phyloP scores from a whole-genome alignment of 2,797 vertebrate genomes.

The Cygnus olor region DNA sequence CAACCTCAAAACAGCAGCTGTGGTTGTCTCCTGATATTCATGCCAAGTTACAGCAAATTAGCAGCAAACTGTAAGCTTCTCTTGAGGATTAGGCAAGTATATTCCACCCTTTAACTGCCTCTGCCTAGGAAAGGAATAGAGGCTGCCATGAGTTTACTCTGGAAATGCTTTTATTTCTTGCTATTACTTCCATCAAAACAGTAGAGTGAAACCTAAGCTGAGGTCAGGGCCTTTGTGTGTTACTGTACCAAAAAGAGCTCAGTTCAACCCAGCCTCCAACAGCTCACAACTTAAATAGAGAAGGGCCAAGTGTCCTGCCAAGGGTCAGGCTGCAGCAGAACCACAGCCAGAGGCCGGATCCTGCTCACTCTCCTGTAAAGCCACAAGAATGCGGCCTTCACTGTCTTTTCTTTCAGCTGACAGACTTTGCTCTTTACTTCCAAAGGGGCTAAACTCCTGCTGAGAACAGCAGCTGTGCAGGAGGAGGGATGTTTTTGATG shows the following conservation, averaged over 20 bases:
- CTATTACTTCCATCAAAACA: neutral
- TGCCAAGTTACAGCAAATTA: conserved; percentile 15
- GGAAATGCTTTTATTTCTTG: neutral
- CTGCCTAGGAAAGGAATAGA: neutral
- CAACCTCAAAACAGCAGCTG: conserved; percentile 36
- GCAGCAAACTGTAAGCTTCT: neutral
- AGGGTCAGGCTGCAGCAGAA: conserved; percentile 15
- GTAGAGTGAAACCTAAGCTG: neutral
- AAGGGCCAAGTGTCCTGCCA: neutral
- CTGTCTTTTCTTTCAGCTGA: neutral
- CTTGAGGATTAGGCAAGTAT: neutral
- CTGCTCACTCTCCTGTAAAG: neutral
- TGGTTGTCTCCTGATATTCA: neutral
- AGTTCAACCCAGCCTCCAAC: neutral
- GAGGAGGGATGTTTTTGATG: neutral
- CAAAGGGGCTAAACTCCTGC: neutral
- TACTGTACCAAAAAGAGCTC: neutral
- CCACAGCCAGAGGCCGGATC: neutral
- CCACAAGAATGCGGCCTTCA: neutral
- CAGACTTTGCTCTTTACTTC: neutral
- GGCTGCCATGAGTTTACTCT: neutral
- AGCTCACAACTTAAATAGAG: neutral
- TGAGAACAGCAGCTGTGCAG: neutral
- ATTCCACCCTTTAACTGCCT: conserved; percentile 19
- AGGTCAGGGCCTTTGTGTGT: neutral